Conservation (phyloP, 2,113 vertebrate species). For the Uria lomvia region DNA sequence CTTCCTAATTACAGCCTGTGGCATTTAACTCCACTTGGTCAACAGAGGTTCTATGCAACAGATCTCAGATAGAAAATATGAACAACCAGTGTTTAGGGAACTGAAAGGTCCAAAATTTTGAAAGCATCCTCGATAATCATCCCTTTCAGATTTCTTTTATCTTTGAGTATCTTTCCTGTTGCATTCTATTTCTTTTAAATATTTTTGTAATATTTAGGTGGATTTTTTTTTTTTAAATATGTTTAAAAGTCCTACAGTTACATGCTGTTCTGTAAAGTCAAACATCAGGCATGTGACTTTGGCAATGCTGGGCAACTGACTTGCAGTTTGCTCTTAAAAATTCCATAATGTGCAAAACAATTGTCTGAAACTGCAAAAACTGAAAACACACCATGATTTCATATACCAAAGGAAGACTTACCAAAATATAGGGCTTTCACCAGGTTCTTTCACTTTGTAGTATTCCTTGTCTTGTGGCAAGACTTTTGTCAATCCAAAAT, state of each 20-base stretch:
- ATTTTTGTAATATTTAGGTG: neutral
- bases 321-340: neutral
- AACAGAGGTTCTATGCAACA: neutral
- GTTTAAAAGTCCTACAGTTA: neutral
- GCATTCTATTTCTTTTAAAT: neutral
- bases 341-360: neutral
- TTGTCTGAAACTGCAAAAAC: neutral
- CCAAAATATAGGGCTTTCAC: slow-evolving; percentile 99
- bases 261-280: neutral
- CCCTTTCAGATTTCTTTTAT: neutral
- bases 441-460: slow-evolving; percentile 95
- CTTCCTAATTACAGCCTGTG: neutral
- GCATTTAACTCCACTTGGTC: neutral
- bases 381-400: neutral
- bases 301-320: neutral
- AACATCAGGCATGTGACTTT: neutral
- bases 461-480: slow-evolving; percentile 98
- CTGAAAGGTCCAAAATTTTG: neutral
- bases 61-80: neutral
- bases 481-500: slow-evolving; percentile 96
- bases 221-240: neutral
- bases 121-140: neutral
- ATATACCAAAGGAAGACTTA: slow-evolving; percentile 63
- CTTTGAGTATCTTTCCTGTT: neutral
- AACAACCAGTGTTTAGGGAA: neutral